Conservation (phyloP, 1,140 invertebrate genomes). For the Pseudomyrmex gracilis region DNA sequence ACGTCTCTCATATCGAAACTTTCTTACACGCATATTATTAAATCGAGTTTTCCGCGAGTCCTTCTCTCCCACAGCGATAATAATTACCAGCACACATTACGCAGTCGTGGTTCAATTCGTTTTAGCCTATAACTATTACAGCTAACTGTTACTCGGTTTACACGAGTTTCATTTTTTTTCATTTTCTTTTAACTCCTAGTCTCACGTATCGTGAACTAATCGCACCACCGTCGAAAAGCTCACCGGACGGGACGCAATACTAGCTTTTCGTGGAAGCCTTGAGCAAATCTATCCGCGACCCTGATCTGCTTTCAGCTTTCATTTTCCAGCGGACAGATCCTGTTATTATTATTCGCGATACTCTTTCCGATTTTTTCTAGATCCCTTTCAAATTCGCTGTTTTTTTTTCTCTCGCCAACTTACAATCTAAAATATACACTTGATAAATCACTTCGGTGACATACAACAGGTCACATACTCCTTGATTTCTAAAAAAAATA, state of each 20-base stretch:
- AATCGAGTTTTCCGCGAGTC: slow-evolving; percentile 13
- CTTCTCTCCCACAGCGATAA: slow-evolving; percentile 12
- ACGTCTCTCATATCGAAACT: not conserved
- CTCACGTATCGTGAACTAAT: slow-evolving; percentile 65
- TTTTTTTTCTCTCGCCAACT: slow-evolving; percentile 10
- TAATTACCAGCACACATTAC: slow-evolving; percentile 63
- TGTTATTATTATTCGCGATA: slow-evolving; percentile 56
- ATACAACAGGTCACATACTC: not conserved
- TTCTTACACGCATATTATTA: slow-evolving; percentile 2
- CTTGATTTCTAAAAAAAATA: slow-evolving; percentile 16
- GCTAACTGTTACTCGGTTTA: slow-evolving; percentile 55
- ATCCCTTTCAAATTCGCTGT: not conserved
- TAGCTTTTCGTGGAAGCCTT: slow-evolving; percentile 69
- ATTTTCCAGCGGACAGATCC: slow-evolving; percentile 34
- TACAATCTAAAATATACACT: slow-evolving; percentile 16
- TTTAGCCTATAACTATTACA: slow-evolving; percentile 63
- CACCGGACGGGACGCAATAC: slow-evolving; percentile 69
- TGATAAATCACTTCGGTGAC: slow-evolving; percentile 19
- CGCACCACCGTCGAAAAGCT: slow-evolving; percentile 65
- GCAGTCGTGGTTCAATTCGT: slow-evolving; percentile 61
- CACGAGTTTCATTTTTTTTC: slow-evolving; percentile 38
- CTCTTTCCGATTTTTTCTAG: not conserved
- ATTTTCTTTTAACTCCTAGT: slow-evolving; percentile 48
- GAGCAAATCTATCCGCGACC: slow-evolving; percentile 60
- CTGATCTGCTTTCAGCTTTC: not conserved